Conservation (phyloP, 2,797 vertebrate species). For the Denticeps clupeoides region DNA sequence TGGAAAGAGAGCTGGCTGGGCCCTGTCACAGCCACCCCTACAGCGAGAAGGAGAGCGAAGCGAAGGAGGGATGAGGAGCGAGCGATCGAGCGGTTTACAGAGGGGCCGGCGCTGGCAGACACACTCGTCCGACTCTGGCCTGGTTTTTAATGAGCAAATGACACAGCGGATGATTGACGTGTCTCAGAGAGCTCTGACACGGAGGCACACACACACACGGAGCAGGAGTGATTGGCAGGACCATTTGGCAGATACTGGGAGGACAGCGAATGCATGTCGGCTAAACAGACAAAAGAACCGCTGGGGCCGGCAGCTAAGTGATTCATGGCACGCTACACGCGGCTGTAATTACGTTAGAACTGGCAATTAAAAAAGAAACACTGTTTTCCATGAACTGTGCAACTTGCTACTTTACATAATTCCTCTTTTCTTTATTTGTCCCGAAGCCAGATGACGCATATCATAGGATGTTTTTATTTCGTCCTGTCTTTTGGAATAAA, state of each 20-base stretch:
- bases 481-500: background rate
- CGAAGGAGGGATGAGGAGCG: slow-evolving; percentile 17
- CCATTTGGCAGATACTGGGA: background rate
- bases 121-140: background rate
- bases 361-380: no score
- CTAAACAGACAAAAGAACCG: background rate
- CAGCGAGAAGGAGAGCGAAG: slow-evolving; percentile 5
- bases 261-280: background rate
- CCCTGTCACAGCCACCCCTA: slow-evolving; percentile 14
- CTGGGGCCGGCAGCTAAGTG: background rate
- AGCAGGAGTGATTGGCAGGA: background rate
- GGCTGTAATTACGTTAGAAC: background rate
- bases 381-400: no score
- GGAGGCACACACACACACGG: background rate
- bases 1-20: slow-evolving; percentile 24
- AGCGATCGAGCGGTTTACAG: slow-evolving; percentile 12
- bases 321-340: slow-evolving; percentile 1
- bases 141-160: slow-evolving; percentile 1
- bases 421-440: background rate
- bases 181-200: background rate
- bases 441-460: no score
- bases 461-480: no score
- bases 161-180: background rate
- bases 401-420: background rate
- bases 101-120: background rate